Conservation (phyloP, 2,797 vertebrate genomes). For the Sebastes aleutianus region DNA sequence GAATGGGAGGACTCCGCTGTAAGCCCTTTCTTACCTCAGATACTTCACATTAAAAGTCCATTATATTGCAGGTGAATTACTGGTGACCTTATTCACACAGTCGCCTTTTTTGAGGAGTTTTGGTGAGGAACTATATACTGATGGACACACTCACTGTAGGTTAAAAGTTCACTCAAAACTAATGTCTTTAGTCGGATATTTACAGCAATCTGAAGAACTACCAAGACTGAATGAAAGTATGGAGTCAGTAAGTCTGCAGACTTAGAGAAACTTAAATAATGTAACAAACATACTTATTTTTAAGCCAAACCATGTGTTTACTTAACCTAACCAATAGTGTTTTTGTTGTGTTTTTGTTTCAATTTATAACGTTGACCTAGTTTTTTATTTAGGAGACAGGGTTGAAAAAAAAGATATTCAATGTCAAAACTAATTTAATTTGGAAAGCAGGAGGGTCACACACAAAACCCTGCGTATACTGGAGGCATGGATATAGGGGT, state of each 20-base stretch:
- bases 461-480: no score
- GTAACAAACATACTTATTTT: no score
- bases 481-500: no score
- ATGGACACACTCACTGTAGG: not conserved
- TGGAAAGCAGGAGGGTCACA: no score
- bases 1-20: not conserved
- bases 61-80: conserved; percentile 29
- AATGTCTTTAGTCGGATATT: not conserved
- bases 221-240: not conserved
- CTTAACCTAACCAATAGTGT: no score
- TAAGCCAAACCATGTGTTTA: no score
- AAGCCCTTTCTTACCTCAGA: conserved; percentile 13
- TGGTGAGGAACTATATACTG: not conserved
- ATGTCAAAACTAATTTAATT: no score
- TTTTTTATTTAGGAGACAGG: not conserved
- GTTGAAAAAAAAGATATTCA: not conserved
- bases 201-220: not conserved
- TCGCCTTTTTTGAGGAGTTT: not conserved
- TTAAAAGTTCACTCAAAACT: not conserved
- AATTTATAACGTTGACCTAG: not conserved
- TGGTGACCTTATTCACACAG: not conserved
- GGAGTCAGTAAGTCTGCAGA: not conserved
- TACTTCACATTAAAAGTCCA: conserved; percentile 21
- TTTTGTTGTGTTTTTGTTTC: no score
- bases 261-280: not conserved